phyloP scores from a whole-genome alignment of 1,140 invertebrate species.

The Frieseomelitta varia region DNA sequence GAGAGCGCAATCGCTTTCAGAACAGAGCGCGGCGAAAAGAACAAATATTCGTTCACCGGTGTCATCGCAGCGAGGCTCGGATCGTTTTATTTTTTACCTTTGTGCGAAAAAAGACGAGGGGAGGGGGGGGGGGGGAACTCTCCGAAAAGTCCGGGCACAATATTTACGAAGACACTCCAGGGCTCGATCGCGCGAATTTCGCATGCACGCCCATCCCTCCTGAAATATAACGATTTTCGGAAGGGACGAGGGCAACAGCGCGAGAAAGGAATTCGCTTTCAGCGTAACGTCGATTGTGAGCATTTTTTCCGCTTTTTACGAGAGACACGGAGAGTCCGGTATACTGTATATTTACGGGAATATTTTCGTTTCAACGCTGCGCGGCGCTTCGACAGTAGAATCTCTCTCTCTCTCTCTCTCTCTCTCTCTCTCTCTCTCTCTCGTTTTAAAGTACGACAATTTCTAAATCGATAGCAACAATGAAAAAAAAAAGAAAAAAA shows the following conservation, averaged over 20 bases:
- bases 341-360: conserved; percentile 7
- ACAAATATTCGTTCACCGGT: conserved; percentile 9
- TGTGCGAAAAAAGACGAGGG: not conserved
- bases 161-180: conserved; percentile 21
- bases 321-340: not conserved
- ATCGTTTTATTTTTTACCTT: conserved; percentile 5
- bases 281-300: conserved; percentile 17
- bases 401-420: not conserved
- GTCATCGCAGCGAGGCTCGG: not conserved
- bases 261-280: conserved; percentile 26
- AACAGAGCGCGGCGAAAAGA: not conserved
- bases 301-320: conserved; percentile 21
- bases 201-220: not conserved
- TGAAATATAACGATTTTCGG: conserved; percentile 33
- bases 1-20: not conserved
- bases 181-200: conserved; percentile 4
- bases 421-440: too few species aligned
- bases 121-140: too few species aligned
- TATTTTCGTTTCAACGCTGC: not conserved
- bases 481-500: not conserved
- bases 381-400: not conserved
- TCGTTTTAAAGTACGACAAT: not conserved
- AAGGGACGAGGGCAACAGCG: not conserved
- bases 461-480: not conserved
- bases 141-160: not conserved